These are phyloP conservation scores for Poecile atricapillus DNA, from an alignment of 2,113 vertebrate genomes.

Conservation along the genomic window DNA sequence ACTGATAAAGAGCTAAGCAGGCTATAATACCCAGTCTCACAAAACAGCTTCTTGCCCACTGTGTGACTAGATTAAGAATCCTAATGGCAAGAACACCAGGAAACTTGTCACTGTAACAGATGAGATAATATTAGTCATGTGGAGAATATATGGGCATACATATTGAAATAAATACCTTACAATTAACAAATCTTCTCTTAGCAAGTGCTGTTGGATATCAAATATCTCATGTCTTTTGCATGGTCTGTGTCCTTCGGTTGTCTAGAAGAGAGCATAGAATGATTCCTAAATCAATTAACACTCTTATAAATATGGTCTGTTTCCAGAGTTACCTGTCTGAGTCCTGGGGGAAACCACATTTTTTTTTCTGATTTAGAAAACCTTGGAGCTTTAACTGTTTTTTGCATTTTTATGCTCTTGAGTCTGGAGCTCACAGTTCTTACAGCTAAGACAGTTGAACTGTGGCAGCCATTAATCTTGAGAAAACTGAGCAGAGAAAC, in stretches of 20 bases:
- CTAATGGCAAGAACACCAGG: neutral
- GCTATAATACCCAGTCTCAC: neutral
- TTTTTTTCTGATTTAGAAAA: neutral
- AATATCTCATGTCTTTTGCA: neutral
- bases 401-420: neutral
- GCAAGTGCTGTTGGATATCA: neutral
- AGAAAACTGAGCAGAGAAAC: neutral
- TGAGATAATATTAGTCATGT: neutral
- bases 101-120: neutral
- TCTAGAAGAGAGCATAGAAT: neutral
- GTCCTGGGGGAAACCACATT: neutral
- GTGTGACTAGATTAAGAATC: neutral
- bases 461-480: accelerated
- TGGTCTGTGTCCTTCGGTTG: neutral
- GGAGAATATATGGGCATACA: neutral
- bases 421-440: neutral
- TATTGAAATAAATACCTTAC: neutral
- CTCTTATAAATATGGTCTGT: neutral
- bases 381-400: neutral
- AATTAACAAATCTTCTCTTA: neutral
- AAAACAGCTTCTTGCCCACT: neutral
- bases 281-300: neutral
- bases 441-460: neutral
- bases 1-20: neutral
- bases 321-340: neutral